phyloP scores from a whole-genome alignment of 1,140 invertebrate genomes.

The Drosophila pachea region DNA sequence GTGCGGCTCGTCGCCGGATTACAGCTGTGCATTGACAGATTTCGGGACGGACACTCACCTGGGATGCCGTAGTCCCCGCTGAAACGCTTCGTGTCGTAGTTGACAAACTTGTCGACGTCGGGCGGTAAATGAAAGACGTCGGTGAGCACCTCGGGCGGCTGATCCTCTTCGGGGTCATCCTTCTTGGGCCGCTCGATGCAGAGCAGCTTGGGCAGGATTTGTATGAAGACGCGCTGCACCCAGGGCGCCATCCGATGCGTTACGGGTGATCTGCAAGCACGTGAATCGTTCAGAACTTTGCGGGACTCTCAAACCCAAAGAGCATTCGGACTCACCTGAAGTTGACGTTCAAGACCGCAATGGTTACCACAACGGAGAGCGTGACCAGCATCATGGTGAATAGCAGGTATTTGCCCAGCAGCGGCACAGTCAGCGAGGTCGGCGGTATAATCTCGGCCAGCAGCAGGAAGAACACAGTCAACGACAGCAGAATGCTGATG shows the following conservation, averaged over 20 bases:
- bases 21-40: conserved; percentile 13
- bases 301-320: too few relatives aligned
- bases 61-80: conserved; percentile 87
- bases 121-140: conserved; percentile 86
- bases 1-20: conserved; percentile 35
- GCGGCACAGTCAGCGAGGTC: conserved; percentile 97
- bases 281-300: background rate
- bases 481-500: conserved; percentile 98
- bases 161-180: conserved; percentile 84
- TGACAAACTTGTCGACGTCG: conserved; percentile 85
- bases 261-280: conserved; percentile 86
- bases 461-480: conserved; percentile 99
- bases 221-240: conserved; percentile 93
- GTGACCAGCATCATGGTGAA: conserved; percentile 99
- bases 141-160: conserved; percentile 84
- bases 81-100: conserved; percentile 83
- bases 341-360: conserved; percentile 98
- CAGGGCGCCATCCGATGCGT: conserved; percentile 96
- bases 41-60: conserved; percentile 62
- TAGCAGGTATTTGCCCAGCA: conserved; percentile 98
- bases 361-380: conserved; percentile 97
- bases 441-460: conserved; percentile 99
- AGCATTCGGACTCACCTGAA: conserved; percentile 86
- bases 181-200: conserved; percentile 91
- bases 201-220: conserved; percentile 91